A percentile compares a stretch with the other conserved stretches of the same genome.
These are phyloP conservation scores for Salpingus planirostris DNA, from an alignment of 2,888 invertebrate species.

Conservation along the genomic window DNA sequence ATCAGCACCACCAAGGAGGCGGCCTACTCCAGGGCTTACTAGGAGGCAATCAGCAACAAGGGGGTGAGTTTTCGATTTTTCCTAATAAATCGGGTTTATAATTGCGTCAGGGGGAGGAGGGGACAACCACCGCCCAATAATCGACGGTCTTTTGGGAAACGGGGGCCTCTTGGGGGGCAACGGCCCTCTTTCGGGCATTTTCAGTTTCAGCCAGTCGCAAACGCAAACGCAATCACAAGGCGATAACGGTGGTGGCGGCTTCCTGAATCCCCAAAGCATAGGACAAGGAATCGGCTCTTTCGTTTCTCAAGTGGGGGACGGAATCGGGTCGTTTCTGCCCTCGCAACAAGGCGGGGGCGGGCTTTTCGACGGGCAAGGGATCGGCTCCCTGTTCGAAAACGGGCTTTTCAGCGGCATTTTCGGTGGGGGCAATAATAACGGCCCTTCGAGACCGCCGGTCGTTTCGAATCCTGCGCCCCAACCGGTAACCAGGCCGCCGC, in stretches of 20 bases:
- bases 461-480: neutral
- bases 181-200: slow-evolving; percentile 3
- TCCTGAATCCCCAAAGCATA: slow-evolving; percentile 1
- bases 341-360: slow-evolving; percentile 6
- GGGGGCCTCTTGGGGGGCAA: neutral
- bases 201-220: slow-evolving; percentile 2
- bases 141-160: no score
- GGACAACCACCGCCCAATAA: no score
- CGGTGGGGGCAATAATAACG: slow-evolving; percentile 2
- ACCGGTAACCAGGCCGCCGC: neutral
- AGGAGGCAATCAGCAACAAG: no score
- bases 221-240: slow-evolving; percentile 9
- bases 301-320: neutral
- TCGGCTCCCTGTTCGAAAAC: slow-evolving; percentile 10
- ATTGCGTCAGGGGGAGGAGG: no score
- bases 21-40: neutral
- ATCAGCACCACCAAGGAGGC: slow-evolving; percentile 3
- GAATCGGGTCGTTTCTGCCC: slow-evolving; percentile 5
- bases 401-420: slow-evolving; percentile 11
- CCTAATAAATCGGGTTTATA: no score
- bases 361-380: slow-evolving; percentile 12
- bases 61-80: no score
- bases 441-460: neutral
- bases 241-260: neutral
- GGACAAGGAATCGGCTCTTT: no score